Conservation (phyloP, 2,888 invertebrate species). For the Chouioia cunea region DNA sequence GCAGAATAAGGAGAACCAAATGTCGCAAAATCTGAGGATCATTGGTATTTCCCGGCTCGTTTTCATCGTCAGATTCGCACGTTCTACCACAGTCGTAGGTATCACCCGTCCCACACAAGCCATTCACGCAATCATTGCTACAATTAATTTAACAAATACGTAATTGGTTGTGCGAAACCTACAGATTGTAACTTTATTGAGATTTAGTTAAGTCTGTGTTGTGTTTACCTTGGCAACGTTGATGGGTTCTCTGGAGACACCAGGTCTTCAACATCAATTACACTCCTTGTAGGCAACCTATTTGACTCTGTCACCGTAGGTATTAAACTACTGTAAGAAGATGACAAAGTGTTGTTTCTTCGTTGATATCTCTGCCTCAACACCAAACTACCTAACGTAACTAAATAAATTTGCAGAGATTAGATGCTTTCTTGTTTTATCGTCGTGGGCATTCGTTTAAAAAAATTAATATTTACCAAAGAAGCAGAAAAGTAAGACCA, state of each 20-base stretch:
- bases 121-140: slow-evolving; percentile 54
- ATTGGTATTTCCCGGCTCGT: slow-evolving; percentile 69
- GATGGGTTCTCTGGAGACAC: slow-evolving; percentile 51
- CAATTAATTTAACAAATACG: slow-evolving; percentile 47
- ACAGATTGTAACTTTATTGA: neutral
- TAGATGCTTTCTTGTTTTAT: no score
- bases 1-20: slow-evolving; percentile 83
- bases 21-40: slow-evolving; percentile 84
- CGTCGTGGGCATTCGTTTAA: no score
- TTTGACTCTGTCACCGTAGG: slow-evolving; percentile 38
- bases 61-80: slow-evolving; percentile 58
- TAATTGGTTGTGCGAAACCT: neutral
- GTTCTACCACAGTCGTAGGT: slow-evolving; percentile 61
- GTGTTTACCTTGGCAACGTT: slow-evolving; percentile 44
- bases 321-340: slow-evolving; percentile 54
- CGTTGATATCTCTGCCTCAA: slow-evolving; percentile 85
- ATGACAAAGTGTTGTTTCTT: slow-evolving; percentile 68
- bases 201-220: neutral
- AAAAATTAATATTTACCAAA: slow-evolving; percentile 74
- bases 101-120: slow-evolving; percentile 57
- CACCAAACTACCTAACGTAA: slow-evolving; percentile 85
- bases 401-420: slow-evolving; percentile 64
- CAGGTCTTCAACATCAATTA: slow-evolving; percentile 67
- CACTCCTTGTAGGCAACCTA: slow-evolving; percentile 49
- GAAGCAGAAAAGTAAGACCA: slow-evolving; percentile 82